Base-by-base conservation (phyloP, 1,140 invertebrate species). In the Penaeus indicus region DNA sequence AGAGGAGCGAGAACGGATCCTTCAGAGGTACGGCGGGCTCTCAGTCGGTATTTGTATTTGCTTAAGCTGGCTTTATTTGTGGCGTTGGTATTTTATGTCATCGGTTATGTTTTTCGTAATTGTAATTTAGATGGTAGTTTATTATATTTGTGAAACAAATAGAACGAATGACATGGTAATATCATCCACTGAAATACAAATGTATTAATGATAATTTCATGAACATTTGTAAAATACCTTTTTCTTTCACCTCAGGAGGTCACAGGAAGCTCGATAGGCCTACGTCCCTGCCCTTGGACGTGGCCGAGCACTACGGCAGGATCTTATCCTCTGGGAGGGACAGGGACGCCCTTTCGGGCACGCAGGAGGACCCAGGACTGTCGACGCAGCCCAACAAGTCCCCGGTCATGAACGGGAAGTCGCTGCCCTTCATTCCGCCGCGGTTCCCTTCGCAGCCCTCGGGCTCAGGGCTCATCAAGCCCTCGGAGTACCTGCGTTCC, bases 401-500 rank as follows among this genome's bases (percentile, higher is more conserved):
- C 13, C 79, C 69, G 8, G 25, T 42, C 16, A 61, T 60, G 27
- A 81, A 80, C 13, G 82, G 72, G 18, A 85, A 89, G 72, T 77
- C 77, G 47, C 80, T 90, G 54, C 85, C 84, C 19, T 97, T 98
- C 94, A 96, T 98, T 92, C 97, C 97, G 75, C 97, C 97, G 42
- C 96, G 96, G 92, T 97, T 98, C 93, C 95, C 95, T 60, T 94
- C 95, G 92, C 94, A 94, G 80, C 91, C 94, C 89, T 91, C 92
- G 72, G 94, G 95, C 91, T 95, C 96, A 80, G 96, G 97, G 38
- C 94, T 98, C 72, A 97, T 98, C 92, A 98, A 98, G 92, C 97
- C 97, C 67, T 97, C 96, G 62, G 97, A 98, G 92, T 98, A 98
- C 93, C 94, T 98, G 87, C 95, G 95, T 91, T 97, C 96, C 92